A percentile compares a stretch with the other conserved stretches of the same genome.
phyloP scores from a whole-genome alignment of 2,888 invertebrate genomes.

The Villa cingulata region DNA sequence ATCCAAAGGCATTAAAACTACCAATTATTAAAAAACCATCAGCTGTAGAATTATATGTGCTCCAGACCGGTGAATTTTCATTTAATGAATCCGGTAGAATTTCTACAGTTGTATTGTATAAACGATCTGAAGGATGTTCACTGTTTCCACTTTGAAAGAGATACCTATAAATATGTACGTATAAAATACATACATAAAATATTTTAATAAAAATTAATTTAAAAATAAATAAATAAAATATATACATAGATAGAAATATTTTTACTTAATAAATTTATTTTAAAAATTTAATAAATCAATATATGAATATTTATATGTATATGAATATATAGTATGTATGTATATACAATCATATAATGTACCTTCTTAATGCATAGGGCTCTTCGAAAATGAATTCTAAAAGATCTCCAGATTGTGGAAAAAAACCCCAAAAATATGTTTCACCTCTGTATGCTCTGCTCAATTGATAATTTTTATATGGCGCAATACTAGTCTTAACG shows the following conservation, averaged over 20 bases:
- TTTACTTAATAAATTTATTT: too few species aligned
- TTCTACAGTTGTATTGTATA: slow-evolving; percentile 77
- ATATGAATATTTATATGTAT: too few species aligned
- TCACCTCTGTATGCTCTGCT: slow-evolving; percentile 73
- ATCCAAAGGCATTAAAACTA: slow-evolving; percentile 65
- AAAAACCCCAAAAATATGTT: slow-evolving; percentile 81
- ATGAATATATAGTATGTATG: too few species aligned
- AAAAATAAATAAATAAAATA: too few species aligned
- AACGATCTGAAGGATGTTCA: slow-evolving; percentile 77
- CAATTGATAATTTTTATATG: slow-evolving; percentile 65
- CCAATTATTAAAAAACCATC: slow-evolving; percentile 59
- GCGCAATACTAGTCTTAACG: slow-evolving; percentile 59
- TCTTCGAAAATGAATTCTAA: slow-evolving; percentile 65
- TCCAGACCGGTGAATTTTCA: slow-evolving; percentile 37
- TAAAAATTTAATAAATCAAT: too few species aligned
- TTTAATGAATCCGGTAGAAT: slow-evolving; percentile 44
- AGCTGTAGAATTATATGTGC: slow-evolving; percentile 45
- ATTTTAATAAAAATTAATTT: too few species aligned
- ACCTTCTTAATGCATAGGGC: slow-evolving; percentile 58
- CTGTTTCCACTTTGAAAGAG: slow-evolving; percentile 78
- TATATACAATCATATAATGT: too few species aligned
- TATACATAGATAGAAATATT: background rate
- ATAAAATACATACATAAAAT: background rate
- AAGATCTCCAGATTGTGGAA: slow-evolving; percentile 69
- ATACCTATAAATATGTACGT: slow-evolving; percentile 41